Evolutionary conservation across 2,797 vertebrate species (phyloP).

Genomic region (Cirrhinus mrigala): DNA sequence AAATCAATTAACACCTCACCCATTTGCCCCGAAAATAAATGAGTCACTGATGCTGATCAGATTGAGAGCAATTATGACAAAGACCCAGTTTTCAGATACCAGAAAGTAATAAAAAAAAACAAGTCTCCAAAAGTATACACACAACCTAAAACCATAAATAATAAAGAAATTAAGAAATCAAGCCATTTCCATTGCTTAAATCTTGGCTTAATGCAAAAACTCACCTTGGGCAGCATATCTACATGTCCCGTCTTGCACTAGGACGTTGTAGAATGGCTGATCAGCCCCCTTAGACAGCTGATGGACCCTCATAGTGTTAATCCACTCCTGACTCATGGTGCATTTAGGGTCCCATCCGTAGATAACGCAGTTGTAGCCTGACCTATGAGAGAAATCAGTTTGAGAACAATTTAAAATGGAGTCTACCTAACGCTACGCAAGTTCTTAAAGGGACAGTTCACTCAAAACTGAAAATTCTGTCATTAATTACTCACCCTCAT

Average conservation of each 20-base stretch:
- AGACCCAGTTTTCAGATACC: not conserved
- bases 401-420: not conserved
- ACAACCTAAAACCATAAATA: not conserved
- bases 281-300: constrained; percentile 89
- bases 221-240: constrained; percentile 94
- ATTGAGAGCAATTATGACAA: constrained; percentile 8
- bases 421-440: not conserved
- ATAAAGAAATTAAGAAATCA: not conserved
- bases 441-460: not conserved
- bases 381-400: constrained; percentile 68
- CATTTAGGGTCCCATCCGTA: constrained; percentile 98
- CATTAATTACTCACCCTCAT: too few species aligned
- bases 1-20: not conserved
- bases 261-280: constrained; percentile 97
- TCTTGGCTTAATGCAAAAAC: not conserved
- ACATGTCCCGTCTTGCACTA: constrained; percentile 95
- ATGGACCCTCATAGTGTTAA: constrained; percentile 95
- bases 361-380: constrained; percentile 95
- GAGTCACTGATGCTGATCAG: constrained; percentile 14
- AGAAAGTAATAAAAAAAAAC: not conserved
- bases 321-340: constrained; percentile 98
- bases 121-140: not conserved
- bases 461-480: too few species aligned
- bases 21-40: not conserved
- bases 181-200: not conserved